phyloP scores from a whole-genome alignment of 2,113 vertebrate genomes.

The Carassius auratus region DNA sequence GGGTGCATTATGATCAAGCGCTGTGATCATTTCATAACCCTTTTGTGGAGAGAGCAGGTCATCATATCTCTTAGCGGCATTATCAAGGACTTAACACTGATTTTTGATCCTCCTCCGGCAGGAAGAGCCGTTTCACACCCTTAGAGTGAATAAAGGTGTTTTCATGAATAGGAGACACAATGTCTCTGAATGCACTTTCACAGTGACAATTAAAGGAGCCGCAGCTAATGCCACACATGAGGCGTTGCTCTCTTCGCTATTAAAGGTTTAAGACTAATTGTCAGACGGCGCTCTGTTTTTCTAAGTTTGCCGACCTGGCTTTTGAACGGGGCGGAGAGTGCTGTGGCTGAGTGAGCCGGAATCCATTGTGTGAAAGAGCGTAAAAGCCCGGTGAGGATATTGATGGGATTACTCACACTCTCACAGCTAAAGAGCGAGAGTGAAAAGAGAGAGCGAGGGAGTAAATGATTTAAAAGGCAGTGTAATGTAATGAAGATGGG shows the following conservation, averaged over 20 bases:
- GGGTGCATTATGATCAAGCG: conserved; percentile 17
- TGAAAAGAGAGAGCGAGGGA: conserved; percentile 61
- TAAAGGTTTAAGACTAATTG: conserved; percentile 66
- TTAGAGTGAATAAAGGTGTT: background rate
- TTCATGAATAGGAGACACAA: conserved; percentile 17
- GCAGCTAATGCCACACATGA: conserved; percentile 49
- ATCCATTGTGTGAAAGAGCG: conserved; percentile 60
- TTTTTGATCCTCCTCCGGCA: conserved; percentile 36
- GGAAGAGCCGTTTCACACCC: conserved; percentile 42
- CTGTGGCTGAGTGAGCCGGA: conserved; percentile 26
- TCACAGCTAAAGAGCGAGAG: conserved; percentile 66
- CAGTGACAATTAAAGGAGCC: conserved; percentile 31
- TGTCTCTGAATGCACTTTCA: conserved; percentile 30
- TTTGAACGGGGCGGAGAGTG: conserved; percentile 10
- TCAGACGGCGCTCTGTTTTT: conserved; percentile 57
- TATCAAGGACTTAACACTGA: conserved; percentile 40
- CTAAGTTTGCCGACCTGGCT: conserved; percentile 31
- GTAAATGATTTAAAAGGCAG: conserved; percentile 79
- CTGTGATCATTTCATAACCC: conserved; percentile 41
- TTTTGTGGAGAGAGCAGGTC: conserved; percentile 37
- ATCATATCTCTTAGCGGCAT: conserved; percentile 46
- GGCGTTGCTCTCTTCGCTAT: conserved; percentile 53
- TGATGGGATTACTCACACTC: conserved; percentile 78
- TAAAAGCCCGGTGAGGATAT: conserved; percentile 69
- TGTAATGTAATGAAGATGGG: conserved; percentile 73